Conservation (phyloP, 1,140 invertebrate genomes). For the Telenomus remus region DNA sequence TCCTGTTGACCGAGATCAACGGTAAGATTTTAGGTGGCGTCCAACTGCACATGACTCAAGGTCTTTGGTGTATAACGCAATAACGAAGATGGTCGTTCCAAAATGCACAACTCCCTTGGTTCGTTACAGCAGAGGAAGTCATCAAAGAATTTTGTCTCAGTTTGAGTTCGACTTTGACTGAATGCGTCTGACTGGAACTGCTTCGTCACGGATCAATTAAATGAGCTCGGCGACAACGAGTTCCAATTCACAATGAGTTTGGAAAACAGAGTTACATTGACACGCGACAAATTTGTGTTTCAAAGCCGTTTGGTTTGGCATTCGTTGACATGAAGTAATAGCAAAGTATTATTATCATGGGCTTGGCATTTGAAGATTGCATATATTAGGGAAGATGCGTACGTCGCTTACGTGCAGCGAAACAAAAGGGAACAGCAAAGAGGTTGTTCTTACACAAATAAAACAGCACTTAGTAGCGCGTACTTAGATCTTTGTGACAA, state of each 20-base stretch:
- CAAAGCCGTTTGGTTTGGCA: conserved; percentile 42
- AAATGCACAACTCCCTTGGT: conserved; percentile 35
- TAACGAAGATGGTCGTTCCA: conserved; percentile 52
- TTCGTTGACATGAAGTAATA: conserved; percentile 51
- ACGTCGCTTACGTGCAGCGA: conserved; percentile 49
- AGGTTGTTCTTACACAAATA: conserved; percentile 74
- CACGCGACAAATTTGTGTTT: conserved; percentile 28
- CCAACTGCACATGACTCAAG: conserved; percentile 57
- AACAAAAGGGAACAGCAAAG: conserved; percentile 62
- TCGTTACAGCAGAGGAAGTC: conserved; percentile 26
- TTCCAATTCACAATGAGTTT: conserved; percentile 36
- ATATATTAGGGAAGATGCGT: conserved; percentile 56
- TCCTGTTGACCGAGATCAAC: conserved; percentile 72
- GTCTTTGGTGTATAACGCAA: conserved; percentile 67
- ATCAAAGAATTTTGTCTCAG: conserved; percentile 35
- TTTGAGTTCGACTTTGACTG: conserved; percentile 4
- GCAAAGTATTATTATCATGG: conserved; percentile 31
- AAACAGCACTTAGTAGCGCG: conserved; percentile 73
- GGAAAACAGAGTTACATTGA: conserved; percentile 32
- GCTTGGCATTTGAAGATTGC: conserved; percentile 54
- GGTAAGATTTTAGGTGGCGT: conserved; percentile 62
- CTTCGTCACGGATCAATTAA: conserved; percentile 24
- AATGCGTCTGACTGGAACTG: background rate
- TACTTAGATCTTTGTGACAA: conserved; percentile 70
- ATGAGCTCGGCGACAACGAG: conserved; percentile 1